A percentile compares a stretch with the other conserved stretches of the same genome.
Conservation (phyloP, 2,797 vertebrate species). For the Coluber constrictor region DNA sequence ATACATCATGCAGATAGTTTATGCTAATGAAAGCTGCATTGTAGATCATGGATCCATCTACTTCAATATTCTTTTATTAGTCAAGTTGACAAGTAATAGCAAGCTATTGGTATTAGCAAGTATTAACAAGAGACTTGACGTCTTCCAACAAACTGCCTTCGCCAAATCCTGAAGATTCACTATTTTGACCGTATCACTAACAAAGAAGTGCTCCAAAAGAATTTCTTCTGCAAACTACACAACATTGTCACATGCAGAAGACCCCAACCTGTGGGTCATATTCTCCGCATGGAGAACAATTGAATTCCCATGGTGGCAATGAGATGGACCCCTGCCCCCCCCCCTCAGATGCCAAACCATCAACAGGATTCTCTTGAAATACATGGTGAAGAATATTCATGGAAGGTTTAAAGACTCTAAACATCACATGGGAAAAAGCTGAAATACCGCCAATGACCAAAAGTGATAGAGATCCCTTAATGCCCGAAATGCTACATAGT, state of each 20-base stretch:
- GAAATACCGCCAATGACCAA: neutral
- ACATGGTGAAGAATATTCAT: neutral
- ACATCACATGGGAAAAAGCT: neutral
- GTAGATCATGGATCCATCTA: neutral
- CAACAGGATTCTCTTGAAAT: neutral
- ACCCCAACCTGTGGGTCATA: neutral
- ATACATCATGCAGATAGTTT: neutral
- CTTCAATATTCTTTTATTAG: neutral
- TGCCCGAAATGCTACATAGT: neutral
- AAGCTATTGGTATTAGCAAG: neutral
- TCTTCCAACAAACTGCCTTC: neutral
- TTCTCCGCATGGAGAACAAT: neutral
- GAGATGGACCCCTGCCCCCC: neutral
- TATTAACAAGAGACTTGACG: neutral
- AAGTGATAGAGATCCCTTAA: neutral
- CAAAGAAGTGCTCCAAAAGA: neutral
- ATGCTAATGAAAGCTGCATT: neutral
- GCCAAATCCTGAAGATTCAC: neutral
- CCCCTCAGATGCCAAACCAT: neutral
- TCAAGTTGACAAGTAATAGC: neutral
- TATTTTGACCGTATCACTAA: neutral
- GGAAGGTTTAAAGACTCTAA: neutral
- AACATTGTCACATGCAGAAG: neutral
- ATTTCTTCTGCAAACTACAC: neutral
- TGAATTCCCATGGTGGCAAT: neutral